Conservation (phyloP, 2,797 vertebrate genomes). For the Lateolabrax maculatus region DNA sequence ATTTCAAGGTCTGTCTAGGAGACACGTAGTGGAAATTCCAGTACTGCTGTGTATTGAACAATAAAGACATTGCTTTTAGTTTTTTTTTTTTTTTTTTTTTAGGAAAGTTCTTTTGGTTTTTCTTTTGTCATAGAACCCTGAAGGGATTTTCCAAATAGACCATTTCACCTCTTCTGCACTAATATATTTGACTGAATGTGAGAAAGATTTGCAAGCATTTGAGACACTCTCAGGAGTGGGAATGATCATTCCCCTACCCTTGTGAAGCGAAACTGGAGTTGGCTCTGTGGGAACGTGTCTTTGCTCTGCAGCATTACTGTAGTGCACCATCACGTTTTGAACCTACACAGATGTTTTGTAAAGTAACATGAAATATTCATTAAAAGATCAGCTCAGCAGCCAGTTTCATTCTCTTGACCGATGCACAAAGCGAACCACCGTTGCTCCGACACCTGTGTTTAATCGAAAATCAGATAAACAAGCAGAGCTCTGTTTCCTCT, state of each 20-base stretch:
- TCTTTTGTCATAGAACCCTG: conserved; percentile 27
- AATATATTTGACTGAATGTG: conserved; percentile 55
- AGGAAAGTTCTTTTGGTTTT: conserved; percentile 12
- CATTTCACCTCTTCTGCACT: conserved; percentile 40
- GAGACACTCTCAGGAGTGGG: conserved; percentile 50
- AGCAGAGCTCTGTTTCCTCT: conserved; percentile 34
- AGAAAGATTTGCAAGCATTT: conserved; percentile 64
- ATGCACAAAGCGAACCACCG: conserved; percentile 53
- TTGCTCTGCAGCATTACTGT: conserved; percentile 51
- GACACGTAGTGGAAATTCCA: conserved; percentile 11
- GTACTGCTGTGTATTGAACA: neutral
- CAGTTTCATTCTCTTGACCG: conserved; percentile 51
- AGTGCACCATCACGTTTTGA: conserved; percentile 54
- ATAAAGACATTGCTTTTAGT: neutral
- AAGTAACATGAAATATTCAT: conserved; percentile 75
- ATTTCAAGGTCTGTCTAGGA: conserved; percentile 31
- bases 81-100: neutral
- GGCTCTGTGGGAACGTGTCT: conserved; percentile 37
- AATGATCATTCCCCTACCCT: conserved; percentile 41
- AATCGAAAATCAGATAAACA: conserved; percentile 64
- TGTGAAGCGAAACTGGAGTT: conserved; percentile 34
- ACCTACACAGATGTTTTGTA: conserved; percentile 70
- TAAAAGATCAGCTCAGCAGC: conserved; percentile 57
- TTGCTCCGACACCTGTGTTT: conserved; percentile 42
- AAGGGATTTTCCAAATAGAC: conserved; percentile 50